Conservation (phyloP, 2,797 vertebrate species). For the Manis pentadactyla region DNA sequence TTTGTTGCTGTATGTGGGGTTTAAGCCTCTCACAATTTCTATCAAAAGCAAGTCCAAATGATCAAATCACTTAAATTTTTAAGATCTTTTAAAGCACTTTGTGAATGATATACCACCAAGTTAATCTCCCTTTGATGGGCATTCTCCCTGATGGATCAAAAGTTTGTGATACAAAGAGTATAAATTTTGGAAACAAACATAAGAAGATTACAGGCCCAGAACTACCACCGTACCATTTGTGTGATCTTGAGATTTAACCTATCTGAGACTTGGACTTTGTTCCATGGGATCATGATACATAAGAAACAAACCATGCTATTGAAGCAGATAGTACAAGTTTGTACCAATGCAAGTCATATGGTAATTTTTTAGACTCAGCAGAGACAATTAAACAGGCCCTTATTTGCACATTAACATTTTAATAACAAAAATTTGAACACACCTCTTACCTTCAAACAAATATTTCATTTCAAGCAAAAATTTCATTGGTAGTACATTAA, state of each 20-base stretch:
- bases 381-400: background rate
- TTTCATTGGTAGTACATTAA: background rate
- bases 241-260: background rate
- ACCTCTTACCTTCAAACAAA: background rate
- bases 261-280: background rate
- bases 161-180: background rate
- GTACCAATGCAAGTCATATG: background rate
- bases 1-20: constrained; percentile 19
- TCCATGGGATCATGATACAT: background rate
- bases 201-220: background rate
- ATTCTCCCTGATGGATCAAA: background rate
- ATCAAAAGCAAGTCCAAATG: constrained; percentile 21
- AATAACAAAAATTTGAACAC: constrained; percentile 34
- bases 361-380: constrained; percentile 3
- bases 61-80: constrained; percentile 26
- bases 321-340: background rate
- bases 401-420: constrained; percentile 14
- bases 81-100: constrained; percentile 21
- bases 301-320: background rate
- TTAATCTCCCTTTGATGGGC: background rate
- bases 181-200: background rate
- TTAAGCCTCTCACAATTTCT: constrained; percentile 14
- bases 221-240: background rate
- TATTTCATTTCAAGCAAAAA: background rate
- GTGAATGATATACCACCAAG: background rate